Evolutionary conservation across 2,113 vertebrate species (phyloP), one percentile per base, ranked within the genome.

Genomic region (Rhineura floridana): DNA sequence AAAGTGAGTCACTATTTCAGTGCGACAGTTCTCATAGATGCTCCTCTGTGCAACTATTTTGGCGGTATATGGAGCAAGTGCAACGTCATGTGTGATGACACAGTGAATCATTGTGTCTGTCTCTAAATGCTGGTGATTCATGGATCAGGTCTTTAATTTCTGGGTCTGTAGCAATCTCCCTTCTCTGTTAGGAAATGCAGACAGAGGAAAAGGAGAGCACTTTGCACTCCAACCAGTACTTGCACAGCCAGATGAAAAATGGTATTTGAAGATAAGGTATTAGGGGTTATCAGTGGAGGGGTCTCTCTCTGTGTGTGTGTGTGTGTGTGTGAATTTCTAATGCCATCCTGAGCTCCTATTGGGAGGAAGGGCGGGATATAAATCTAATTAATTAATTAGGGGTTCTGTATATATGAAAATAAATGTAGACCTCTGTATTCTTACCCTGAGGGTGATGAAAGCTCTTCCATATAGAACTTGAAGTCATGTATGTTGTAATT

Each of bases 211-310:
- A 84, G 76, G 15, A 84, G 92, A 28, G 28, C 87, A 21, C n/a
- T 89, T 93, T 94, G 85, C 91, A 50, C 25, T 87, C 87, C 75
- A 90, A 67, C 44, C 86, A 89, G 52, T 82, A 28, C 87, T 88
- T 90, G 87, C 90, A 67, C 82, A 90, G 92, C 90, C 89, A 84
- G 94, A 91, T 93, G 90, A 77, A 90, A 86, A 63, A 73, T 33
- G n/a, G 82, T 90, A 77, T 93, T 92, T 94, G 82, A 91, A 88
- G 67, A 81, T 93, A 77, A n/a, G 70, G 84, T 93, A 48, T 87
- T 81, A 88, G 79, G 92, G 77, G 19, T 92, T 95, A 90, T 90
- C 87, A 92, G 87, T 70, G 72, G 89, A 93, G 88, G 87, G n/a
- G n/a, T n/a, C n/a, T n/a, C n/a, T n/a, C n/a, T n/a, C n/a, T n/a